Evolutionary conservation across 2,888 invertebrate species (phyloP), one percentile per base, ranked within the genome.

Genomic region (Chymomyza fuscimana): DNA sequence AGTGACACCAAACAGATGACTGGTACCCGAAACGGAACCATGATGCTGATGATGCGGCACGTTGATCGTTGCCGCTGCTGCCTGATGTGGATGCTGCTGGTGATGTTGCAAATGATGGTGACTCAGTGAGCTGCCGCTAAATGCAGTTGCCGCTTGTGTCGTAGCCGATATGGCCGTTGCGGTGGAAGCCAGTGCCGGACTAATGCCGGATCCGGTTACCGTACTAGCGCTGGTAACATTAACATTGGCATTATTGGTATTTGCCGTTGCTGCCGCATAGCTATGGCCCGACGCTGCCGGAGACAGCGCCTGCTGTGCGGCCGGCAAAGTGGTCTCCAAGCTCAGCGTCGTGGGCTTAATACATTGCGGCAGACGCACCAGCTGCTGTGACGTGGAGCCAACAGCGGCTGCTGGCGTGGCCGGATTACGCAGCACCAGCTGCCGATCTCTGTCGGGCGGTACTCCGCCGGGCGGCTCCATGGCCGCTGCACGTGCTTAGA

Each of bases 401-500:
- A 40, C 40, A 40, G 10, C 40, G 40, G 40, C 10, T 12, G 40
- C 40, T 1, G 40, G 40, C 12, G 12, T 7, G 12, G 40, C 66
- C 36, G 74, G 29, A 61, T 70, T 82, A 62, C 88, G 86, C 61
- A 88, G 71, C 78, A 87, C 81, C 79, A 89, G 78, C 78, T 90
- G 89, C 76, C 86, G 82, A 80, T 91, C 90, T 89, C 87, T 90
- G 76, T 91, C 90, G 80, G 90, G 89, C 80, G 90, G 90, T 73
- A 89, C 70, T 65, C 86, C 89, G 82, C 89, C 89, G 81, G 90
- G 87, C 78, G 91, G 90, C 89, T 92, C 92, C 92, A 92, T 92
- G 88, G 86, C 91, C 89, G 86, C 87, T 78, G 77, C 74, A 73
- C 73, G 74, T 74, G 78, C 81, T 81, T 82, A 78, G 74, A 80